Base-by-base conservation (phyloP, 2,888 invertebrate species). In the Apotomis turbidana region DNA sequence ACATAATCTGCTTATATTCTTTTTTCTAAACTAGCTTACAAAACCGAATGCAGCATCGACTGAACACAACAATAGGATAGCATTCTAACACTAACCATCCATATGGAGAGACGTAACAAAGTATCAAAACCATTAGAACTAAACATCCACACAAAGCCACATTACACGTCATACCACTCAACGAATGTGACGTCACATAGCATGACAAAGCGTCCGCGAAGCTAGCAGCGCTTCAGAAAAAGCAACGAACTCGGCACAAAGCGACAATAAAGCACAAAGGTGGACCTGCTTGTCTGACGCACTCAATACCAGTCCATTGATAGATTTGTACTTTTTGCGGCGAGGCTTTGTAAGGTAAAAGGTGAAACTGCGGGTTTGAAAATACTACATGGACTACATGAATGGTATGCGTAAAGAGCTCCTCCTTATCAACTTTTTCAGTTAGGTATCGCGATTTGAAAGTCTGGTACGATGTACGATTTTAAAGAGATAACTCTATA, bases 201-300 rank as follows among this genome's bases (percentile, higher is more conserved):
- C 54, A 44, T 52, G 64, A 70, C 71, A 71, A 71, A 71, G 67
- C 67, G 67, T 60, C 55, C 71, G 61, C 57, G 62, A 52, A 71
- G 71, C 71, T 44, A 67, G 71, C 67, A 27, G 61, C 36, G 71
- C 67, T 68, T 57, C 55, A 71, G 67, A 71, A 68, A 71, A 71
- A 68, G 71, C 67, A 61, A 51, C 71, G 70, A 71, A 67, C 71
- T 71, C 71, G 5, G 44, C 41, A 71, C 71, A 71, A 71, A 71
- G 71, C 61, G 51, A 71, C 61, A 62, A 66, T 71, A 71, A 62
- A 15, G 61, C 67, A 71, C 67, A 71, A 71, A 71, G 71, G 71
- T 71, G 71, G 57, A 70, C 55, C 51, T 68, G 67, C 71, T 62
- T 71, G 71, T 71, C 67, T 71, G 71, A 71, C 57, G 71, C 71